These are phyloP conservation scores for Drosophila pruinosa DNA, from an alignment of 1,140 invertebrate genomes.

Conservation along the genomic window DNA sequence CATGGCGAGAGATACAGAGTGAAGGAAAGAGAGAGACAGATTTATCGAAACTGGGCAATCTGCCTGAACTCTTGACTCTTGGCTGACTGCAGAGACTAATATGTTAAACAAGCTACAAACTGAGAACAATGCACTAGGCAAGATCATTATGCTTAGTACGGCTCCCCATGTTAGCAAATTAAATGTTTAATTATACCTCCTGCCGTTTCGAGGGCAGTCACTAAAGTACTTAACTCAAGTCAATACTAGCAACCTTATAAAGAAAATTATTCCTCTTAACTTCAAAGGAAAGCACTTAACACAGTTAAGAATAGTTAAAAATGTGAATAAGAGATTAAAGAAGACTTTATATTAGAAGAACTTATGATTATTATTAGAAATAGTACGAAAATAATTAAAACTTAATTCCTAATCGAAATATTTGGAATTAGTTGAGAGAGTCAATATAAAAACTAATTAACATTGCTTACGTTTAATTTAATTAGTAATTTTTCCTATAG, in stretches of 20 bases:
- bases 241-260: too few relatives aligned
- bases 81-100: constrained; percentile 40
- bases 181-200: constrained; percentile 38
- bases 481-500: neutral
- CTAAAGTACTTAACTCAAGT: neutral
- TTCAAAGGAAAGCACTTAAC: too few relatives aligned
- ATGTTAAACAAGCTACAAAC: constrained; percentile 63
- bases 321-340: too few relatives aligned
- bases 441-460: too few relatives aligned
- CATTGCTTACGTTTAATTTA: neutral
- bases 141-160: neutral
- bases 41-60: constrained; percentile 72
- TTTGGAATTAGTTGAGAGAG: too few relatives aligned
- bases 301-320: too few relatives aligned
- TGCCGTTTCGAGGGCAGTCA: constrained; percentile 1
- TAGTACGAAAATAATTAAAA: too few relatives aligned
- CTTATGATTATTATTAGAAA: too few relatives aligned
- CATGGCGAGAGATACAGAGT: neutral
- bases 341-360: too few relatives aligned
- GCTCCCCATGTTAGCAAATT: neutral
- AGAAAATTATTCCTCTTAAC: too few relatives aligned
- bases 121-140: constrained; percentile 13
- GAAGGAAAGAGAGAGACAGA: constrained; percentile 17
- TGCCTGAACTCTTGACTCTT: constrained; percentile 42
- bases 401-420: too few relatives aligned